These are phyloP conservation scores for Trichacis sp. DNA, from an alignment of 2,888 invertebrate species.

Conservation along the genomic window DNA sequence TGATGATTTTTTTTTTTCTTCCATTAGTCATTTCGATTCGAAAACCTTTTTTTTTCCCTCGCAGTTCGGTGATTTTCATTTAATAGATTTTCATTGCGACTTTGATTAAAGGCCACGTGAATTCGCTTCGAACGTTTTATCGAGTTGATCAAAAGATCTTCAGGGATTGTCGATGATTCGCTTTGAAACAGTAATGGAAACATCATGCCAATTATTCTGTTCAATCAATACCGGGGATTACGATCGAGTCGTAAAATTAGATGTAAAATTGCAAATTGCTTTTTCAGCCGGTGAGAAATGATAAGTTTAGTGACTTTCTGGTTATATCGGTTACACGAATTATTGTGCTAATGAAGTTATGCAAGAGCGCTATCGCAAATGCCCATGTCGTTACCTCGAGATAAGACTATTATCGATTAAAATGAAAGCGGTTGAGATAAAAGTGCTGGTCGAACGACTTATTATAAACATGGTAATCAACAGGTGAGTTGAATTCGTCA, in stretches of 20 bases:
- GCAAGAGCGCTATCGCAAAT: slow-evolving; percentile 32
- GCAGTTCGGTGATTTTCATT: too few relatives aligned
- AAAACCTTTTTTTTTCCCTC: too few relatives aligned
- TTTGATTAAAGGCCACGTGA: too few relatives aligned
- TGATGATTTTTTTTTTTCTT: neutral
- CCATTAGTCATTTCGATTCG: neutral
- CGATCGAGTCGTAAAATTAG: neutral
- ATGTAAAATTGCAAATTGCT: neutral
- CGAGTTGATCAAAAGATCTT: too few relatives aligned
- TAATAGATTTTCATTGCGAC: too few relatives aligned
- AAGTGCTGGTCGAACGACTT: slow-evolving; percentile 38
- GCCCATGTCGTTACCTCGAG: slow-evolving; percentile 18
- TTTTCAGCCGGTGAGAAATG: neutral
- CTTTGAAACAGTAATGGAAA: too few relatives aligned
- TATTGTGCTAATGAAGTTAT: slow-evolving; percentile 31
- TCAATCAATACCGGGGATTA: too few relatives aligned
- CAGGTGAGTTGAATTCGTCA: too few relatives aligned
- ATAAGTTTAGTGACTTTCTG: neutral
- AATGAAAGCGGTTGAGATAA: slow-evolving; percentile 32
- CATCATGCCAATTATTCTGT: too few relatives aligned
- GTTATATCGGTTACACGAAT: slow-evolving; percentile 18
- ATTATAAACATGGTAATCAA: slow-evolving; percentile 10
- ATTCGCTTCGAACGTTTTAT: too few relatives aligned
- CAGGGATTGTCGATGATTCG: too few relatives aligned
- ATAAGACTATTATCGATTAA: slow-evolving; percentile 21